Evolutionary conservation across 2,797 vertebrate species (phyloP), one percentile per base, ranked within the genome.

Genomic region (Valencia hispanica): DNA sequence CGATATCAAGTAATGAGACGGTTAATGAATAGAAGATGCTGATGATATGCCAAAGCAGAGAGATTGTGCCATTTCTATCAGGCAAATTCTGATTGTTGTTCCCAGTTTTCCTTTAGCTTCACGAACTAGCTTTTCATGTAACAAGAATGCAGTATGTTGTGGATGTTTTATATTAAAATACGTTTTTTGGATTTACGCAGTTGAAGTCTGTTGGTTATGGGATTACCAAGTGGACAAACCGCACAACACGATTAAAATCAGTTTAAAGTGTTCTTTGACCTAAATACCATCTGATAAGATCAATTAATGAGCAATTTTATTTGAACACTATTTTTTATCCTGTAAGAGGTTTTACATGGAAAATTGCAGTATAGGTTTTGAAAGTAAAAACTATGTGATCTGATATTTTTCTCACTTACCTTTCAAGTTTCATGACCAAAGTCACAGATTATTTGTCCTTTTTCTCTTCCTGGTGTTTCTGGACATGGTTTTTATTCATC

Each of bases 381-480:
- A 66, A 66, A 41, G 12, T n/a, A 11, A 41, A 66, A n/a, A 66
- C n/a, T 14, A 41, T n/a, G 22, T 20, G 5, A 15, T 66, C 9
- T 7, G 2, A 66, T 15, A 15, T 41, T 41, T n/a, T 66, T 66
- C 22, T 66, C 63, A 12, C 5, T n/a, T 45, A 43, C 39, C n/a
- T 15, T n/a, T 66, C 9, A n/a, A 39, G 12, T 78, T 81, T 73
- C 2, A 43, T 63, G 27, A 72, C 11, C 36, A 7, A 61, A 30
- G 18, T 50, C 25, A 70, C 5, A 41, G 43, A 61, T 73, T 36
- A 39, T 3, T 12, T 27, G 32, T 69, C n/a, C n/a, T n/a, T 66
- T 36, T 20, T 5, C 77, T 32, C 68, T 65, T 72, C 9, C 32
- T 74, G 81, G 74, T 87, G 83, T 90, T 90, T 91, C 27, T 89